phyloP scores from a whole-genome alignment of 2,888 invertebrate genomes.

The Oscheius sp. region DNA sequence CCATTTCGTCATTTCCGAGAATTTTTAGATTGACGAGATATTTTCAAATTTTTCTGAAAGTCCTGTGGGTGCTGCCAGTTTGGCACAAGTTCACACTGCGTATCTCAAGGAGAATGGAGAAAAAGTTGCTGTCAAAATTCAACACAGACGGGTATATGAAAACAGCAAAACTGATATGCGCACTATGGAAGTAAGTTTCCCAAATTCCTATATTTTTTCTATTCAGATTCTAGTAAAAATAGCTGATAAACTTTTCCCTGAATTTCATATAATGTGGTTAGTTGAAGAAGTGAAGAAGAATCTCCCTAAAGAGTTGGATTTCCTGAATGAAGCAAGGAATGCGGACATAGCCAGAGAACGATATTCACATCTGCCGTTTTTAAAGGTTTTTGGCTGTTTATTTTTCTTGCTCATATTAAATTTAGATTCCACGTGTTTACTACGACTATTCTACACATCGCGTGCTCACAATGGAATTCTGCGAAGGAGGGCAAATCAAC shows the following conservation, averaged over 20 bases:
- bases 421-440: constrained; percentile 81
- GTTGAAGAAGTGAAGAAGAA: constrained; percentile 85
- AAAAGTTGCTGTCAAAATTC: constrained; percentile 93
- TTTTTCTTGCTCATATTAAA: background rate
- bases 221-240: constrained; percentile 81
- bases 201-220: background rate
- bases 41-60: constrained; percentile 86
- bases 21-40: constrained; percentile 58
- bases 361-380: constrained; percentile 82
- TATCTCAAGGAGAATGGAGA: constrained; percentile 73
- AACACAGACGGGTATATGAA: constrained; percentile 89
- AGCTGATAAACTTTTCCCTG: constrained; percentile 89
- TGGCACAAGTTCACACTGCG: constrained; percentile 79
- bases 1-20: background rate
- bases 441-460: constrained; percentile 87
- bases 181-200: constrained; percentile 85
- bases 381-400: constrained; percentile 77
- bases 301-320: constrained; percentile 89
- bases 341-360: constrained; percentile 84
- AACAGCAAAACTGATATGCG: constrained; percentile 90
- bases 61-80: constrained; percentile 92
- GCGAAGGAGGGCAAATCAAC: constrained; percentile 92
- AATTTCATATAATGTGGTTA: constrained; percentile 95
- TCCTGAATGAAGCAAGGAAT: constrained; percentile 88
- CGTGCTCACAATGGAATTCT: constrained; percentile 94